Evolutionary conservation across 2,113 vertebrate species (phyloP).

Genomic region (Narcine bancroftii): DNA sequence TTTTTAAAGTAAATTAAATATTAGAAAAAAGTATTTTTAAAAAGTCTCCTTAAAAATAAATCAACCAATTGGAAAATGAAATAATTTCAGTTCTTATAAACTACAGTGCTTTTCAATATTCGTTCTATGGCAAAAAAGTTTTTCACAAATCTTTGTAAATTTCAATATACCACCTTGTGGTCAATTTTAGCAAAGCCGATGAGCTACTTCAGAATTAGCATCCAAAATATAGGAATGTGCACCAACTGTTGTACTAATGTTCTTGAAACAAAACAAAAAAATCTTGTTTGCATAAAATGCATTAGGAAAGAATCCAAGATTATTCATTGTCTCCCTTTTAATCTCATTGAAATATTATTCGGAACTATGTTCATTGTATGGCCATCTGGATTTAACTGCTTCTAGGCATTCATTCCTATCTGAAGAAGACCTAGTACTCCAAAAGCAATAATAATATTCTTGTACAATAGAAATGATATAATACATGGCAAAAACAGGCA

Average conservation of each 20-base stretch:
- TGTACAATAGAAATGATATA: neutral
- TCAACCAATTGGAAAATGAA: neutral
- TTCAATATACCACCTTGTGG: conserved; percentile 15
- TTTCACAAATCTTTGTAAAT: neutral
- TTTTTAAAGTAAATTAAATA: too few relatives aligned
- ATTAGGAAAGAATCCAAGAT: neutral
- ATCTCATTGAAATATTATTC: neutral
- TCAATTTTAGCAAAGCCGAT: neutral
- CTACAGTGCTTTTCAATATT: neutral
- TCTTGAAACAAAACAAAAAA: neutral
- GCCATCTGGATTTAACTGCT: neutral
- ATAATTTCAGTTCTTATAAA: neutral
- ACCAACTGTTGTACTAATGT: neutral
- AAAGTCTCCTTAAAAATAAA: neutral
- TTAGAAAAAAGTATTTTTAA: too few relatives aligned
- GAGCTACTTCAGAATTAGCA: neutral
- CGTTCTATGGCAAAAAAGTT: neutral
- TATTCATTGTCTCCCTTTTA: neutral
- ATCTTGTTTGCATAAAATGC: neutral
- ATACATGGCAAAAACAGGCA: neutral
- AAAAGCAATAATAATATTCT: neutral
- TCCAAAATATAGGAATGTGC: neutral
- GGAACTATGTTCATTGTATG: neutral
- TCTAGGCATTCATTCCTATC: neutral
- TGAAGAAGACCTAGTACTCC: neutral